phyloP scores from a whole-genome alignment of 2,113 vertebrate species.

The Nanger granti region DNA sequence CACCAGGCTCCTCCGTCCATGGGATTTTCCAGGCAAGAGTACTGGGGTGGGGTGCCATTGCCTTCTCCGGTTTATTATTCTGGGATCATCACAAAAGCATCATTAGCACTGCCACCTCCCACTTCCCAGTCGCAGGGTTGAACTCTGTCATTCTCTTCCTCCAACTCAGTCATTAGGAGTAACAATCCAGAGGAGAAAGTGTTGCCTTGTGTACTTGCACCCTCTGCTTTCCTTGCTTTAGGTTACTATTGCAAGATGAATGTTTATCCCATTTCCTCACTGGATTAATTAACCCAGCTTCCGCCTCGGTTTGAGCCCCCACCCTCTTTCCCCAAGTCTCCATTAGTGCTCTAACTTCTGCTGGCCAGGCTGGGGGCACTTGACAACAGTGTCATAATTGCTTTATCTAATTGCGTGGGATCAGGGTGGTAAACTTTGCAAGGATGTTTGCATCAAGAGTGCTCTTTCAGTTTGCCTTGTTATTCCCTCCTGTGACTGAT shows the following conservation, averaged over 20 bases:
- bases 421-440: constrained; percentile 48
- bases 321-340: not conserved
- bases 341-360: constrained; percentile 10
- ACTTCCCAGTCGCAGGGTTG: not conserved
- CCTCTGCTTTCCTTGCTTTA: not conserved
- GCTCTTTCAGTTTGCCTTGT: constrained; percentile 25
- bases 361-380: not conserved
- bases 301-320: not conserved
- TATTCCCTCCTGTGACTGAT: constrained; percentile 32
- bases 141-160: not conserved
- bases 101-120: not conserved
- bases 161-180: not conserved
- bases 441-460: not conserved
- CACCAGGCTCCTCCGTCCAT: no score
- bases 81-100: not conserved
- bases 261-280: not conserved
- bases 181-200: not conserved
- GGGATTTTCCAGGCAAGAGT: no score
- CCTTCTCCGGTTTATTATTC: not conserved
- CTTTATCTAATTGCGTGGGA: constrained; percentile 32
- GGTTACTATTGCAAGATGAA: not conserved
- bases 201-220: not conserved
- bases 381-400: not conserved
- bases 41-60: no score
- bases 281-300: constrained; percentile 32